Evolutionary conservation across 2,797 vertebrate species (phyloP).

Genomic region (Rachycentron canadum): DNA sequence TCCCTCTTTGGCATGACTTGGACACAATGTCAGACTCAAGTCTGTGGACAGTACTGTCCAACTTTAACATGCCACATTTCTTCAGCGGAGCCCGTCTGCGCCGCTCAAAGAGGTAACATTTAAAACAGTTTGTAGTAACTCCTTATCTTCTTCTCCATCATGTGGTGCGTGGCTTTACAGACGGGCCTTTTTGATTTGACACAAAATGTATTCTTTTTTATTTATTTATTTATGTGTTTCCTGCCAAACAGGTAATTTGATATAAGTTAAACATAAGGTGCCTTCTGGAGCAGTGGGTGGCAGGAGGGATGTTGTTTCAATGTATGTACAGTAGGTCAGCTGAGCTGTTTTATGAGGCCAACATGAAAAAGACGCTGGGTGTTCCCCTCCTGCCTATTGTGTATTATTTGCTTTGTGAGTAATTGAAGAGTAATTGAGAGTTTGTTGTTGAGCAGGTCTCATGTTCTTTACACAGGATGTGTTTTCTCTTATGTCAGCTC

Average conservation of each 20-base stretch:
- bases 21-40: slow-evolving; percentile 90
- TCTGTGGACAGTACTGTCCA: slow-evolving; percentile 91
- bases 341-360: slow-evolving; percentile 35
- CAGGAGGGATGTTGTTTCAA: slow-evolving; percentile 22
- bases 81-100: slow-evolving; percentile 90
- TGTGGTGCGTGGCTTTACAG: background rate
- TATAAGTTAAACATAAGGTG: too few relatives aligned
- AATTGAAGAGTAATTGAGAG: slow-evolving; percentile 42
- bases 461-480: slow-evolving; percentile 60
- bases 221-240: too few relatives aligned
- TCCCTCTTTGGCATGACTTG: slow-evolving; percentile 74
- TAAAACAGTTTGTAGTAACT: background rate
- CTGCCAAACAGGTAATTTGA: background rate
- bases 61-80: slow-evolving; percentile 93
- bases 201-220: background rate
- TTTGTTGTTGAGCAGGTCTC: slow-evolving; percentile 66
- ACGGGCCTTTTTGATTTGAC: background rate
- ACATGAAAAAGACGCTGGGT: slow-evolving; percentile 59
- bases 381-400: slow-evolving; percentile 62
- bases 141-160: background rate
- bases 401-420: slow-evolving; percentile 62
- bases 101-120: slow-evolving; percentile 93
- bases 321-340: slow-evolving; percentile 32
- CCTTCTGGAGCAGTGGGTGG: background rate
- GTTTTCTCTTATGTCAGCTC: slow-evolving; percentile 21